Evolutionary conservation across 2,797 vertebrate genomes (phyloP).

Genomic region (Diplodus sargus): DNA sequence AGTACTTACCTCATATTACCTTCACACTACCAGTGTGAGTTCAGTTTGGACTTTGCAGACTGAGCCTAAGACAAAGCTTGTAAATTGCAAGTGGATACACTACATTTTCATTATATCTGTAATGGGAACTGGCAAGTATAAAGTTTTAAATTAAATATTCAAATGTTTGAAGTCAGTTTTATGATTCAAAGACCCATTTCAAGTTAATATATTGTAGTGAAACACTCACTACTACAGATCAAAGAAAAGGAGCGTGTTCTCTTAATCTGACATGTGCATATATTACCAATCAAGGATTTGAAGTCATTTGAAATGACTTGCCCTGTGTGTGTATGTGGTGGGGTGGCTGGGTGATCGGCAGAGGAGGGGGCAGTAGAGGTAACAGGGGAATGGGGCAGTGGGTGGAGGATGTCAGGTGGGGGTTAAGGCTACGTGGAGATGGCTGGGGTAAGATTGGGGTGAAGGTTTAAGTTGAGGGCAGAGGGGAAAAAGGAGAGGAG

Average conservation of each 20-base stretch:
- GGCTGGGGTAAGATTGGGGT: constrained; percentile 77
- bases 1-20: no score
- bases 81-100: neutral
- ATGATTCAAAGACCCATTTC: neutral
- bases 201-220: neutral
- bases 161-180: neutral
- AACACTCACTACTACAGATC: neutral
- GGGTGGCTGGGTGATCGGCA: constrained; percentile 35
- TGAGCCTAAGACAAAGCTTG: no score
- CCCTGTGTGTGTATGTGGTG: constrained; percentile 15
- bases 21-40: no score
- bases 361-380: constrained; percentile 34
- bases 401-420: constrained; percentile 58
- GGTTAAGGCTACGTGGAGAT: constrained; percentile 65
- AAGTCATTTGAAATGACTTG: constrained; percentile 10
- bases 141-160: neutral
- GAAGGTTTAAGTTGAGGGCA: constrained; percentile 83
- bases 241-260: neutral
- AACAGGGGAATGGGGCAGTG: constrained; percentile 62
- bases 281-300: neutral
- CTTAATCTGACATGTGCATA: constrained; percentile 3
- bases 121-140: neutral
- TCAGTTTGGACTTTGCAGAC: no score
- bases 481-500: constrained; percentile 71
- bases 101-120: neutral